phyloP scores from a whole-genome alignment of 2,797 vertebrate genomes.

The Phrynocephalus guinanensis region DNA sequence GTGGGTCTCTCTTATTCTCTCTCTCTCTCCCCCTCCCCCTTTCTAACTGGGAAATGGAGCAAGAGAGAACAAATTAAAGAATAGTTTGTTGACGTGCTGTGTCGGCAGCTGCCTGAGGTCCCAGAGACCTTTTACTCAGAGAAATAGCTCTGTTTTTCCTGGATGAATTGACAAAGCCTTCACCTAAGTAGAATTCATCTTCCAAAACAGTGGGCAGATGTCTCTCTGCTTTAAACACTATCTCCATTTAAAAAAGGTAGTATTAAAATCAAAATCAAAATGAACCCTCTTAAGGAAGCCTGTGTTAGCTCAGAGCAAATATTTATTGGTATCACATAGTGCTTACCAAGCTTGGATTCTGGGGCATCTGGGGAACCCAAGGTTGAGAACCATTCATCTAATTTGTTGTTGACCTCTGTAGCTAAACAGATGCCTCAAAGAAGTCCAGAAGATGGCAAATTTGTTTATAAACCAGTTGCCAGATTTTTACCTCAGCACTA shows the following conservation, averaged over 20 bases:
- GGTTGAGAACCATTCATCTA: neutral
- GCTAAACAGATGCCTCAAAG: no score
- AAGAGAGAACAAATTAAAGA: neutral
- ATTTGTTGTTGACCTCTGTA: neutral
- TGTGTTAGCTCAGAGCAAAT: neutral
- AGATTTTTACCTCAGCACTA: no score
- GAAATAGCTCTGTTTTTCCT: neutral
- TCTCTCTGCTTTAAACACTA: neutral
- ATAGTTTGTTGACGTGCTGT: neutral
- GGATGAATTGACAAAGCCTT: neutral
- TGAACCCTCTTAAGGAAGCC: neutral
- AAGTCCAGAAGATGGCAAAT: neutral
- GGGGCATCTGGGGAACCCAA: no score
- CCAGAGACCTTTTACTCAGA: slow-evolving; percentile 2
- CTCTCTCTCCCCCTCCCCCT: neutral
- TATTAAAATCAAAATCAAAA: neutral
- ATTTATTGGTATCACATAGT: neutral
- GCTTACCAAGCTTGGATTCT: no score
- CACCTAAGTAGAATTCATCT: neutral
- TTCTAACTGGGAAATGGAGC: neutral
- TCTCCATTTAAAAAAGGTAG: neutral
- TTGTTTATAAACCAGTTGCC: no score
- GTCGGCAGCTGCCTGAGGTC: neutral
- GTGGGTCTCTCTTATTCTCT: no score
- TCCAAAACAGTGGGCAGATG: neutral